Conservation (phyloP, 23 tunicate species). For the Oikopleura dioica region DNA sequence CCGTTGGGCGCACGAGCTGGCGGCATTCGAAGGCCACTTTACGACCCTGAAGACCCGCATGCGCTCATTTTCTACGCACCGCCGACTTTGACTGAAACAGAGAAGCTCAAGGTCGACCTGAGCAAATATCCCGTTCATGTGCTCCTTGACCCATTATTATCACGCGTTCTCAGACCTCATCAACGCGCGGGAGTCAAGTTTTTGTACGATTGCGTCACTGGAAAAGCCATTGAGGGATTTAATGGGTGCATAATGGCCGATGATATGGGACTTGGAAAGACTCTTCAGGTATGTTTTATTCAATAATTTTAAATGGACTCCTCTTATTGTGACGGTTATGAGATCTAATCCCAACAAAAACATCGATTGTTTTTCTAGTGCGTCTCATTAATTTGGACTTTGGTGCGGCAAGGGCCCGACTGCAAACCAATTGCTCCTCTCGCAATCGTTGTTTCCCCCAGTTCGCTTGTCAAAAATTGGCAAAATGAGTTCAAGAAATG, state of each 20-base stretch:
- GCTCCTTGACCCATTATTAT: conserved; percentile 61
- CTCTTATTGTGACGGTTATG: no score
- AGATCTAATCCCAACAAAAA: no score
- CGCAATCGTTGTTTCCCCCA: conserved; percentile 2
- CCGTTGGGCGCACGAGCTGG: background rate
- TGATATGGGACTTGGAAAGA: conserved; percentile 97
- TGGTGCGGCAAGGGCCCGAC: conserved; percentile 39
- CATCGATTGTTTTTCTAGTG: no score
- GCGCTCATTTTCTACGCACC: conserved; percentile 58
- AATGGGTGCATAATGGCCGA: conserved; percentile 97
- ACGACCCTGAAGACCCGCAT: conserved; percentile 82
- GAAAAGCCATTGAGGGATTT: conserved; percentile 23
- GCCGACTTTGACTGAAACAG: conserved; percentile 56
- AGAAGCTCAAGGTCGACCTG: conserved; percentile 52
- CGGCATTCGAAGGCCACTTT: conserved; percentile 30
- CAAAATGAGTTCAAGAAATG: conserved; percentile 80
- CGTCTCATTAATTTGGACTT: conserved; percentile 69
- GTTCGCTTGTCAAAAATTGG: conserved; percentile 70
- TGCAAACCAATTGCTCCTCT: background rate
- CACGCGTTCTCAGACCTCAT: conserved; percentile 78
- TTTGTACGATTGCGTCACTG: conserved; percentile 81
- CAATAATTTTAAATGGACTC: no score
- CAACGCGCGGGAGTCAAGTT: conserved; percentile 96
- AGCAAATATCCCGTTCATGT: conserved; percentile 73
- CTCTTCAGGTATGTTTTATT: no score